Evolutionary conservation across 1,140 invertebrate genomes (phyloP), one percentile per base, ranked within the genome.

Genomic region (Danaus plexippus): DNA sequence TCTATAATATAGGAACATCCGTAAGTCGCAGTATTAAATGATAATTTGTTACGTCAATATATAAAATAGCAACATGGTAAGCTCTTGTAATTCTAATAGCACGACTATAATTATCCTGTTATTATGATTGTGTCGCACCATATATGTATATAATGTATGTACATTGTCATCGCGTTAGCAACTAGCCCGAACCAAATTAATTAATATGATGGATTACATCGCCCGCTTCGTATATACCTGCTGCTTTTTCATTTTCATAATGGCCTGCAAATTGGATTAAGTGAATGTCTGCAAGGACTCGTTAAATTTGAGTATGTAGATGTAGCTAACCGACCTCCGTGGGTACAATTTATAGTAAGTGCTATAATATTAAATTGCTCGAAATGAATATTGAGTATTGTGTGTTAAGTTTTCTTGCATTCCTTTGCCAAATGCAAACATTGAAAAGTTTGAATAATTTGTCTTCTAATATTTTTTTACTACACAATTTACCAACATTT

Each of bases 181-280:
- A 59, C 41, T 44, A 52, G 44, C 43, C 43, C 44, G 60, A 52
- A 53, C 49, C 44, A 62, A 62, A 61, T 66, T 66, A 66, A 59
- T 63, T 66, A 63, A 59, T 63, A 45, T 63, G 64, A 66, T 66
- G 64, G 64, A 66, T 66, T 57, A 62, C 57, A 53, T 49, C 59
- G 54, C 60, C 47, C 47, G 54, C 53, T 32, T 45, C 12, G 54
- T 41, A 49, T 55, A 56, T 66, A 66, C 61, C 54, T 63, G 61
- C 8, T 47, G 47, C 57, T 59, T 62, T 66, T 66, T 66, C 57
- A 66, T 66, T 66, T 66, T 60, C 60, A 63, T 66, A 63, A 66
- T 66, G 61, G 64, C 43, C 51, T 11, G 57, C 57, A 66, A 66
- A 66, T 63, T 66, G 64, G 57, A 66, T 66, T 66, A 66, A 60